Evolutionary conservation across 2,888 invertebrate genomes (phyloP).

Genomic region (Drosophila longiperda): DNA sequence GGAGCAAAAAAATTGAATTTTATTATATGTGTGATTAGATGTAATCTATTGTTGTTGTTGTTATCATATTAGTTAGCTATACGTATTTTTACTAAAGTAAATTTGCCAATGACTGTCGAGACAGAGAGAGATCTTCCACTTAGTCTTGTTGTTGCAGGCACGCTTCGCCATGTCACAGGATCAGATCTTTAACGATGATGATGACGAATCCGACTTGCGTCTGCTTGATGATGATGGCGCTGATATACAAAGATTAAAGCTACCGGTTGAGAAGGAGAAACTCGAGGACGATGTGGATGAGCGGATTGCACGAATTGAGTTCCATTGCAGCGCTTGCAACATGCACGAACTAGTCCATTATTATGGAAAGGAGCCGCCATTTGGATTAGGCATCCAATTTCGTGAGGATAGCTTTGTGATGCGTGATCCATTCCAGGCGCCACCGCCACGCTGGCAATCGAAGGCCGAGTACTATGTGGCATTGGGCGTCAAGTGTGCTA

Average conservation of each 20-base stretch:
- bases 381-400: constrained; percentile 88
- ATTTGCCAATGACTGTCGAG: not conserved
- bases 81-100: constrained; percentile 5
- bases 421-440: constrained; percentile 93
- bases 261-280: constrained; percentile 26
- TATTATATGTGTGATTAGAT: constrained; percentile 15
- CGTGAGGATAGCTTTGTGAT: constrained; percentile 91
- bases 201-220: constrained; percentile 40
- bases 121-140: constrained; percentile 3
- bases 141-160: constrained; percentile 38
- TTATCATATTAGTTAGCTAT: constrained; percentile 3
- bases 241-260: constrained; percentile 75
- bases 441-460: constrained; percentile 85
- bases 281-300: constrained; percentile 66
- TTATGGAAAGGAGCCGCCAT: constrained; percentile 91
- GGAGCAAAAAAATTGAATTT: constrained; percentile 13
- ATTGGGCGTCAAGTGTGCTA: constrained; percentile 90
- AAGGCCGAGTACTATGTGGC: constrained; percentile 90
- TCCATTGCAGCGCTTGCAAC: constrained; percentile 88
- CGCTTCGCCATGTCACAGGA: constrained; percentile 28
- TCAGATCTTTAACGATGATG: constrained; percentile 16
- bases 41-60: constrained; percentile 3
- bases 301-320: constrained; percentile 80
- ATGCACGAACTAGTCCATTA: constrained; percentile 90
- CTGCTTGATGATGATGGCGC: constrained; percentile 66